Evolutionary conservation across 2,113 vertebrate genomes (phyloP), one percentile per base, ranked within the genome.

Genomic region (Entelurus aequoreus): DNA sequence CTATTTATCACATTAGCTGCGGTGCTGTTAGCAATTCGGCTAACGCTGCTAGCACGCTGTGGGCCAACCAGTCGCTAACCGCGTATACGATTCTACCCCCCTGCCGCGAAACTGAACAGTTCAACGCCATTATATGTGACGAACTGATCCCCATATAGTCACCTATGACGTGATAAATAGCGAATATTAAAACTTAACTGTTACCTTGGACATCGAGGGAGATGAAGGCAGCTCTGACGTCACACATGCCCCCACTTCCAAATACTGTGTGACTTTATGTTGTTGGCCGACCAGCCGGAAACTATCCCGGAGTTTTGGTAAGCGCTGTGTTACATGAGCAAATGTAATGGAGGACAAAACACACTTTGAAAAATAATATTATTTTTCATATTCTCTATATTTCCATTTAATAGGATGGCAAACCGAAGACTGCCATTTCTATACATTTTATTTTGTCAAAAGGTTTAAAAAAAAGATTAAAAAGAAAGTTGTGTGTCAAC

Each of bases 151-250:
- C 52, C 52, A 36, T 6, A 6, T 28, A 6, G 4, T 4, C 5
- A 44, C 6, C 11, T 9, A 1, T 5, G n/a, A 1, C 12, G 10
- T 16, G 6, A 44, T 57, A 13, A 44, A 19, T 57, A n/a, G 11
- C 6, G n/a, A 21, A 44, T 19, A 57, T 6, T 11, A 42, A 12
- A 6, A 4, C 28, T 28, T 12, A n/a, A 48, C 10, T 6, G 11
- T 57, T 44, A 57, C 55, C 10, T 44, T 57, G 16, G 55, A 44
- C 55, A 44, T 21, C 6, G 55, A 57, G n/a, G 55, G 14, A 57
- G 40, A 21, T 5, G 8, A 36, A 9, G 11, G 6, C 11, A 4
- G 40, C 40, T 9, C 15, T 42, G 55, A 57, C 55, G 16, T 57
- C 55, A 57, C 55, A 46, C 5, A 15, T 11, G 40, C 40, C 40